Conservation (phyloP, 2,797 vertebrate genomes). For the Molothrus ater region DNA sequence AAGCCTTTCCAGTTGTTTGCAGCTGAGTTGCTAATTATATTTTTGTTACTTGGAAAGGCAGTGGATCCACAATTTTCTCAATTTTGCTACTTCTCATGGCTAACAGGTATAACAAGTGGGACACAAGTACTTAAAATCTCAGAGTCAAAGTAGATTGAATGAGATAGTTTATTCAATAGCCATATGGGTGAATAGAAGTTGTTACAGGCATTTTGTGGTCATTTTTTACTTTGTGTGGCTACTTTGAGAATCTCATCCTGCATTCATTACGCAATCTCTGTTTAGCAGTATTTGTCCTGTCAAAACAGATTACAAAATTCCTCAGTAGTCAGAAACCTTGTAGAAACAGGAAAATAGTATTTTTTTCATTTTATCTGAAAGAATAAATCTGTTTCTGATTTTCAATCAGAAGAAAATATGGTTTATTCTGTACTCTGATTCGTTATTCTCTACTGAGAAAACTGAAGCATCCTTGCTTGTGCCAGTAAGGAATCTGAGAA, state of each 20-base stretch:
- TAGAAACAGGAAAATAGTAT: neutral
- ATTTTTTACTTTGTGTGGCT: neutral
- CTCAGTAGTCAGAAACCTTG: neutral
- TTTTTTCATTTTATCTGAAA: neutral
- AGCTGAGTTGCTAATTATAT: neutral
- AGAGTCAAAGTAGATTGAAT: neutral
- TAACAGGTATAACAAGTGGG: neutral
- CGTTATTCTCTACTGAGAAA: neutral
- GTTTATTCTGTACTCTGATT: neutral
- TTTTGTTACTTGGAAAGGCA: neutral
- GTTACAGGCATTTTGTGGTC: neutral
- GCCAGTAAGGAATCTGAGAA: neutral
- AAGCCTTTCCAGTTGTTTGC: neutral
- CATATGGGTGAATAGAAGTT: neutral
- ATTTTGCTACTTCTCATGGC: neutral
- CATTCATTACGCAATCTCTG: neutral
- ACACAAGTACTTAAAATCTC: neutral
- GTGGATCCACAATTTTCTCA: neutral
- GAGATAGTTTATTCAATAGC: neutral
- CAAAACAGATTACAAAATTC: neutral
- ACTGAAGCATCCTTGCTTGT: neutral
- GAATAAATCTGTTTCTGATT: neutral
- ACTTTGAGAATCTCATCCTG: neutral
- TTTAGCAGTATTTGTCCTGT: neutral
- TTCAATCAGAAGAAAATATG: neutral